These are phyloP conservation scores for Drosophila phalerata DNA, from an alignment of 2,888 invertebrate species.

Conservation along the genomic window DNA sequence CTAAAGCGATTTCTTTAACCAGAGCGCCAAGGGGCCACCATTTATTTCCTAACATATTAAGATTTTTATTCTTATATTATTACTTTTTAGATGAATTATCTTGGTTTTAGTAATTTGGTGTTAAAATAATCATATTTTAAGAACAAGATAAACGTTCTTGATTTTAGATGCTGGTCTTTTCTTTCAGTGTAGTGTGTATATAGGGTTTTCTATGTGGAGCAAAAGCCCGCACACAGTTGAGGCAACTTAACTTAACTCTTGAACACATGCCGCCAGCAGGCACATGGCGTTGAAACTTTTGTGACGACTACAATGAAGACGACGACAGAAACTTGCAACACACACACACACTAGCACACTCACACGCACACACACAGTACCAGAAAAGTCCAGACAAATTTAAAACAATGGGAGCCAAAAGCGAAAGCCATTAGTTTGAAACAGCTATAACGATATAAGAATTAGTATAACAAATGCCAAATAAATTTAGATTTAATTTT, in stretches of 20 bases:
- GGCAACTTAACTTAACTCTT: slow-evolving; percentile 81
- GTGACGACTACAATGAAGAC: slow-evolving; percentile 75
- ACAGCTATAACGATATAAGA: slow-evolving; percentile 39
- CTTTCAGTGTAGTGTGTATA: neutral
- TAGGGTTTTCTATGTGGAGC: neutral
- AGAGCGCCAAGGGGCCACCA: no score
- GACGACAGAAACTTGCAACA: slow-evolving; percentile 74
- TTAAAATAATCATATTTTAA: no score
- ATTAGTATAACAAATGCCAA: slow-evolving; percentile 36
- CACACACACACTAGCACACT: slow-evolving; percentile 33
- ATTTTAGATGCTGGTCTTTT: no score
- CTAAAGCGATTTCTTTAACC: no score
- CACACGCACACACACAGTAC: slow-evolving; percentile 9
- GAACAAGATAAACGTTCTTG: no score
- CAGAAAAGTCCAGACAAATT: slow-evolving; percentile 61
- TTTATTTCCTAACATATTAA: no score
- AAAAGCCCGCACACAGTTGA: slow-evolving; percentile 50
- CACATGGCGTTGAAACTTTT: slow-evolving; percentile 76
- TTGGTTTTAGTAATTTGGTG: no score
- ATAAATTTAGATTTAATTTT: slow-evolving; percentile 32
- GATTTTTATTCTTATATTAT: no score
- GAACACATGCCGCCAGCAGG: slow-evolving; percentile 81
- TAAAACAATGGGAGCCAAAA: slow-evolving; percentile 67
- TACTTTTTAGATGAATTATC: no score
- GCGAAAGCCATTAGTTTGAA: slow-evolving; percentile 49